Conservation (phyloP, 2,797 vertebrate genomes). For the Pitangus sulphuratus region DNA sequence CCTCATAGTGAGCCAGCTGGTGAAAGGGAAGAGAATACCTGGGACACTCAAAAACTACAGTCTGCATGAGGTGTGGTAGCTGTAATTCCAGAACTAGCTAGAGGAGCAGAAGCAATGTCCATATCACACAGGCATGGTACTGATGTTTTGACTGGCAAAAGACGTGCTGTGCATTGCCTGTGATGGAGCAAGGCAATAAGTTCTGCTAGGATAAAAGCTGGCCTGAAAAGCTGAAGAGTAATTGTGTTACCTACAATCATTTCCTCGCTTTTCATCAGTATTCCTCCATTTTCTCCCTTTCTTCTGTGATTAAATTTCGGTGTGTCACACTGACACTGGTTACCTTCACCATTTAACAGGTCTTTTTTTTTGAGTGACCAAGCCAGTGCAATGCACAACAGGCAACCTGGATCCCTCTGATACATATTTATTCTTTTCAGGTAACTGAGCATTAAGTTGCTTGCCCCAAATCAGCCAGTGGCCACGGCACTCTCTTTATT, state of each 20-base stretch:
- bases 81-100: neutral
- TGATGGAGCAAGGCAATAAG: neutral
- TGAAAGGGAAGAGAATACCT: neutral
- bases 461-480: neutral
- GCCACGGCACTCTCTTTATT: neutral
- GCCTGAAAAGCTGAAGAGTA: neutral
- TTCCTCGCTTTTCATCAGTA: neutral
- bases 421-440: neutral
- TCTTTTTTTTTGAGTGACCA: neutral
- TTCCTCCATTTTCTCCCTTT: neutral
- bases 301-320: neutral
- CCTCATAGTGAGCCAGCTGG: neutral
- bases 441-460: neutral
- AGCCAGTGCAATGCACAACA: neutral
- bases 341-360: neutral
- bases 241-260: neutral
- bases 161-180: neutral
- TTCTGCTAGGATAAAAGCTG: neutral
- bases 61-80: neutral
- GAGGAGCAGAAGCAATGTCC: neutral
- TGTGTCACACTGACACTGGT: neutral
- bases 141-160: neutral
- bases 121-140: rapidly evolving
- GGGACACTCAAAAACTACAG: neutral
- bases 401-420: neutral